Percentiles rank a stretch among this genome's conserved stretches.
These are phyloP conservation scores for Panorpa germanica DNA, from an alignment of 2,888 invertebrate species.

Conservation along the genomic window DNA sequence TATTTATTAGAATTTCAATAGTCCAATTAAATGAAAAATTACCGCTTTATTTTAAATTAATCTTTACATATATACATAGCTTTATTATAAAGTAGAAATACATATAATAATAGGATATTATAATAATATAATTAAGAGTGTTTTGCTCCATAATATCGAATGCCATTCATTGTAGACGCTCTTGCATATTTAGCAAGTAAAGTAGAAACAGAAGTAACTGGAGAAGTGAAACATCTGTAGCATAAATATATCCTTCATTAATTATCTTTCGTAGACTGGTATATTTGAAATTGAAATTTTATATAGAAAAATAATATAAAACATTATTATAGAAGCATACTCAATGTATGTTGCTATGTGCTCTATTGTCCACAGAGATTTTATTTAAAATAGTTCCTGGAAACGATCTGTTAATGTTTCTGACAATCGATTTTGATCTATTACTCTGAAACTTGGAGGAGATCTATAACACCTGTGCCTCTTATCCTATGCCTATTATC, in stretches of 20 bases:
- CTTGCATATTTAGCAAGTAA: slow-evolving; percentile 72
- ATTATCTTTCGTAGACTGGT: slow-evolving; percentile 1
- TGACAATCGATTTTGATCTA: slow-evolving; percentile 55
- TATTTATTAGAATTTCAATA: too few relatives aligned
- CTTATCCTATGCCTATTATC: slow-evolving; percentile 43
- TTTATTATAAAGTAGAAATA: too few relatives aligned
- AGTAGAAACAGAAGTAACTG: slow-evolving; percentile 59
- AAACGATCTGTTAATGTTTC: slow-evolving; percentile 61
- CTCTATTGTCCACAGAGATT: slow-evolving; percentile 70
- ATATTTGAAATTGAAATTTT: slow-evolving; percentile 6
- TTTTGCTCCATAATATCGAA: slow-evolving; percentile 56
- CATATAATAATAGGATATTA: too few relatives aligned
- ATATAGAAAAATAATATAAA: slow-evolving; percentile 6
- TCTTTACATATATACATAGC: too few relatives aligned
- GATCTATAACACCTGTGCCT: slow-evolving; percentile 61
- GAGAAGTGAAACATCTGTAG: slow-evolving; percentile 59
- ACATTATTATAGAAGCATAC: slow-evolving; percentile 29
- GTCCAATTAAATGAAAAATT: too few relatives aligned
- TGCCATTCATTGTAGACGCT: slow-evolving; percentile 44
- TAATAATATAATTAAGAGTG: too few relatives aligned
- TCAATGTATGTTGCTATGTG: slow-evolving; percentile 77
- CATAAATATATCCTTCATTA: too few relatives aligned
- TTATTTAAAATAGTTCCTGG: slow-evolving; percentile 52
- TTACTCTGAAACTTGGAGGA: slow-evolving; percentile 60
- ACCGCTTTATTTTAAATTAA: too few relatives aligned